Evolutionary conservation across 2,113 vertebrate species (phyloP), one percentile per base, ranked within the genome.

Genomic region (Colius striatus): DNA sequence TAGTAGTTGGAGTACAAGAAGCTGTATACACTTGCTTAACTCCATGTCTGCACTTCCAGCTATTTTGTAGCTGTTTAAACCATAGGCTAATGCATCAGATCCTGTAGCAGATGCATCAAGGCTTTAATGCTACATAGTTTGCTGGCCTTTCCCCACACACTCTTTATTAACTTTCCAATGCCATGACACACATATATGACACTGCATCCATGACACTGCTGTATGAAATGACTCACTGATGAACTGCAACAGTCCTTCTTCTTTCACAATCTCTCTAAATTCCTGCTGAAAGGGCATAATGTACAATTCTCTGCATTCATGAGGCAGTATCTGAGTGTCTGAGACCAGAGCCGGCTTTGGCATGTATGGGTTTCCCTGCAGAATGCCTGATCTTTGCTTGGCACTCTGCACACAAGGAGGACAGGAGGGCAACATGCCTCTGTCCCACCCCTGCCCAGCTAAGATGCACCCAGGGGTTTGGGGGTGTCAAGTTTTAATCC

Each of bases 131-230:
- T 38, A 67, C 34, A 66, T 43, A 89, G 50, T 23, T 43, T 71
- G 6, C 70, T 30, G 15, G 14, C 36, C 53, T 45, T 72, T 81
- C 25, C 6, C 34, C 36, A 45, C 7, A 12, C 10, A 25, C 14
- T 27, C 18, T 57, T 41, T 60, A 16, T n/a, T 36, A 60, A 48
- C 5, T 4, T 74, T 20, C 6, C 41, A 47, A 5, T 23, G 74
- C 21, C 14, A 32, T 0, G 1, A 23, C 36, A 63, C 5, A 13
- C 0, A 3, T 25, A n/a, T 13, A 17, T 2, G 43, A 80, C 20
- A 61, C 32, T 11, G 16, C 8, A 45, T 3, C 18, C 11, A 22
- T 3, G 8, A 43, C 16, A 34, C 48, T 23, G 36, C 29, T 38
- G 13, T 47, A 23, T 10, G 48, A 70, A 88, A 85, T 50, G 48